These are phyloP conservation scores for Porites cylindrica DNA, from an alignment of 92 coral and sea anemone species.

Conservation along the genomic window DNA sequence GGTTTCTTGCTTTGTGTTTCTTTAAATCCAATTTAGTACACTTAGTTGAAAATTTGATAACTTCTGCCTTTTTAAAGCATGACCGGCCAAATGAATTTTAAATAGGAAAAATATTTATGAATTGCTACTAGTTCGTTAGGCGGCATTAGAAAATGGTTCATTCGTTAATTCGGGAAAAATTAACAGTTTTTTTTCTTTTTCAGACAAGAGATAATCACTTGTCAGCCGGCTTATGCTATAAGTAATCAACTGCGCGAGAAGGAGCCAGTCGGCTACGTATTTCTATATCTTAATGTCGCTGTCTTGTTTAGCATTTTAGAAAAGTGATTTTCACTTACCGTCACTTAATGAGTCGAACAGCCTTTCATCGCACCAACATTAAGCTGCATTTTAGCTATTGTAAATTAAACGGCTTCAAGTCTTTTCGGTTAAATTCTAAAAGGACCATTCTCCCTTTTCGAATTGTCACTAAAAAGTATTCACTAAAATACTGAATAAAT, in stretches of 20 bases:
- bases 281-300: slow-evolving; percentile 7
- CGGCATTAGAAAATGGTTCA: not conserved
- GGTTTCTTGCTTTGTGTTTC: slow-evolving; percentile 9
- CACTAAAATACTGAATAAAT: not conserved
- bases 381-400: slow-evolving; percentile 1
- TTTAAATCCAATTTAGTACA: slow-evolving; percentile 29
- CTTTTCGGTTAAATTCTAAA: not conserved
- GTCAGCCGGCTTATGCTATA: not conserved
- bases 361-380: slow-evolving; percentile 37
- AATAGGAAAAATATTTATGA: not conserved
- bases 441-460: not conserved
- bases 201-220: not conserved
- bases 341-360: not conserved
- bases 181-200: not conserved
- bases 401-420: not conserved
- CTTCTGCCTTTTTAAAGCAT: slow-evolving; percentile 1
- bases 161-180: not conserved
- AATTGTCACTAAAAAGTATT: slow-evolving; percentile 6
- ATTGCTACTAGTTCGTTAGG: not conserved
- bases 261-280: not conserved
- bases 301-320: slow-evolving; percentile 13
- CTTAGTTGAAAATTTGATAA: slow-evolving; percentile 18
- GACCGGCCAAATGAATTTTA: slow-evolving; percentile 14
- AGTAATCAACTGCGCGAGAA: slow-evolving; percentile 15
- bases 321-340: slow-evolving; percentile 6